Base-by-base conservation (phyloP, 1,140 invertebrate species). In the Phortica variegata region DNA sequence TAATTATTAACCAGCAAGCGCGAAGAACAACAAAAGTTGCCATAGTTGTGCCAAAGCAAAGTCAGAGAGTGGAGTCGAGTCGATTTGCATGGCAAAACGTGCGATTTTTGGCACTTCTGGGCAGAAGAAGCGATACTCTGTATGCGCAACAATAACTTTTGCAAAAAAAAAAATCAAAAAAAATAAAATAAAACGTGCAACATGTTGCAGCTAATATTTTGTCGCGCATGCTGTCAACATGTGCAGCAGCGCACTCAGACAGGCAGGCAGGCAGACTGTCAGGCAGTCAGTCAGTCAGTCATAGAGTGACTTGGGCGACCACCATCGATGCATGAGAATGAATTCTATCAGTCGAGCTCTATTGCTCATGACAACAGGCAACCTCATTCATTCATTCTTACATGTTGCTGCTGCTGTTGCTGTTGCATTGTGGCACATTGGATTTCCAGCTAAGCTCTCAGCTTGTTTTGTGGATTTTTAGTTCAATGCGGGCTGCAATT, bases 11-110 rank as follows among this genome's bases (percentile, higher is more conserved):
- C 43, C 49, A 37, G 52, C 17, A 41, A 31, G 45, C 13, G 38
- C 19, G 38, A 15, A 49, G 8, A 39, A 29, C 48, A 37, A 48
- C 18, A 49, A 32, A 43, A 36, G 55, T 47, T 40, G 52, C 57
- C 49, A 55, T 46, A 59, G 60, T 60, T 63, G 60, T 65, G 65
- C 58, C 65, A 65, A 63, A 65, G 61, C 60, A 45, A 47, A 66
- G 51, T n/a, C n/a, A n/a, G n/a, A n/a, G n/a, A n/a, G n/a, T n/a
- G n/a, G n/a, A n/a, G n/a, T n/a, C n/a, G n/a, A n/a, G n/a, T 56
- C 66, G 62, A 66, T 66, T 66, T 66, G 62, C 62, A 66, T 66
- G 68, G 62, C n/a, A n/a, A 66, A 66, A 66, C 62, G 62, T 66
- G 62, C 62, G 62, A 66, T 68, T 68, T 66, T 62, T 48, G 56